These are phyloP conservation scores for Chlorops oryzae DNA, from an alignment of 1,140 invertebrate genomes.

Conservation along the genomic window DNA sequence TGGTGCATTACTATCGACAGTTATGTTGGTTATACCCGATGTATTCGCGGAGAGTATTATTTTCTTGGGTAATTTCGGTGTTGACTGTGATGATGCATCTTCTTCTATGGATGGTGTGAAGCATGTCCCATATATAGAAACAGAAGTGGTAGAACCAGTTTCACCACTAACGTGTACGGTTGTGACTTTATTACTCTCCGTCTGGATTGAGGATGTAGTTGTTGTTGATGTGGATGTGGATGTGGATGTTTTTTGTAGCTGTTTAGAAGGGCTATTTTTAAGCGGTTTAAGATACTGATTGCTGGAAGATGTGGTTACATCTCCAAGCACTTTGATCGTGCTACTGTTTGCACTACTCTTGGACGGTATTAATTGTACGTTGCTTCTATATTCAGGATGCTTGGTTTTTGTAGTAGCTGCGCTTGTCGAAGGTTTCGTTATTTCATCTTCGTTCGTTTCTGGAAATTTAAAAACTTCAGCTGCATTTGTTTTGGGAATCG, in stretches of 20 bases:
- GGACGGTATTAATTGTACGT: constrained; percentile 48
- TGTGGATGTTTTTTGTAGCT: constrained; percentile 3
- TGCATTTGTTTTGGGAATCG: not conserved
- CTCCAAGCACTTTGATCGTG: constrained; percentile 34
- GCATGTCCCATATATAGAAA: constrained; percentile 36
- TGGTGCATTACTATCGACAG: constrained; percentile 31
- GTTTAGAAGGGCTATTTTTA: constrained; percentile 20
- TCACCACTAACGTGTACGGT: constrained; percentile 31
- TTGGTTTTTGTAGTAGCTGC: constrained; percentile 11
- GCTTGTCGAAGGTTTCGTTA: constrained; percentile 7
- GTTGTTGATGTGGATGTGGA: constrained; percentile 8
- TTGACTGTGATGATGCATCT: constrained; percentile 7
- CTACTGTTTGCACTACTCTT: constrained; percentile 30
- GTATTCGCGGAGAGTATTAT: constrained; percentile 42
- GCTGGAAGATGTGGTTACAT: constrained; percentile 5
- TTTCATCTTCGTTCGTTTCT: constrained; percentile 21
- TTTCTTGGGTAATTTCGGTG: constrained; percentile 38
- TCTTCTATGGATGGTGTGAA: constrained; percentile 30
- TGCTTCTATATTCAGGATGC: constrained; percentile 41
- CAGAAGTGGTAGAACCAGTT: not conserved
- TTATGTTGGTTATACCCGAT: constrained; percentile 41
- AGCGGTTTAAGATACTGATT: constrained; percentile 29
- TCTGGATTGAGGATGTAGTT: constrained; percentile 2
- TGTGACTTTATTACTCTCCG: constrained; percentile 24
- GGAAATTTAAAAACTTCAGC: constrained; percentile 43